phyloP scores from a whole-genome alignment of 2,888 invertebrate species.

The Drosophila kambysellisi region DNA sequence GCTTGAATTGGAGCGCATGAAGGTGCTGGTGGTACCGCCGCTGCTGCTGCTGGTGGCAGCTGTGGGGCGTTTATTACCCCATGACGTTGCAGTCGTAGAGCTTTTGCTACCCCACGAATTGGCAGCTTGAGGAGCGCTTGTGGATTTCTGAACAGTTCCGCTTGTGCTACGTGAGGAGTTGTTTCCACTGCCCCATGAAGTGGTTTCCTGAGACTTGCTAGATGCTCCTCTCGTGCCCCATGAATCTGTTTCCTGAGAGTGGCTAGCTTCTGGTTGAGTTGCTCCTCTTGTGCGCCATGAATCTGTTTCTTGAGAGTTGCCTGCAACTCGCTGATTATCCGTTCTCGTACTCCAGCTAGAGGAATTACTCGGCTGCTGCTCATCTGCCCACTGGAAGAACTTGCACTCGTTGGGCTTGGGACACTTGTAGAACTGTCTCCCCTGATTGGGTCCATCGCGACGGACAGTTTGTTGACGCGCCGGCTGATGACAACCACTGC shows the following conservation, averaged over 20 bases:
- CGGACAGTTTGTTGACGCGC: slow-evolving; percentile 87
- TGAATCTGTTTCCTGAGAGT: not conserved
- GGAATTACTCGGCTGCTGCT: slow-evolving; percentile 17
- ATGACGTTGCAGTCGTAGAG: slow-evolving; percentile 4
- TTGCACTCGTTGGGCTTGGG: slow-evolving; percentile 88
- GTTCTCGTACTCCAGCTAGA: slow-evolving; percentile 16
- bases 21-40: slow-evolving; percentile 8
- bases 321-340: not conserved
- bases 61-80: slow-evolving; percentile 12
- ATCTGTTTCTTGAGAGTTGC: slow-evolving; percentile 4
- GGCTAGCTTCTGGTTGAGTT: not conserved
- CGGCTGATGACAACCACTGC: slow-evolving; percentile 79
- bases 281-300: slow-evolving; percentile 14
- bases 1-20: slow-evolving; percentile 60
- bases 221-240: slow-evolving; percentile 4
- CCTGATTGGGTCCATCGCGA: slow-evolving; percentile 94
- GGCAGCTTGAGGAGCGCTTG: not conserved
- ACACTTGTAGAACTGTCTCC: slow-evolving; percentile 92
- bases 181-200: slow-evolving; percentile 13
- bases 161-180: not conserved
- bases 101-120: slow-evolving; percentile 16
- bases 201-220: not conserved
- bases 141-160: not conserved
- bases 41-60: not conserved
- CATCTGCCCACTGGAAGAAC: slow-evolving; percentile 94